phyloP scores from a whole-genome alignment of 2,888 invertebrate species.

The Cantharis nigra region DNA sequence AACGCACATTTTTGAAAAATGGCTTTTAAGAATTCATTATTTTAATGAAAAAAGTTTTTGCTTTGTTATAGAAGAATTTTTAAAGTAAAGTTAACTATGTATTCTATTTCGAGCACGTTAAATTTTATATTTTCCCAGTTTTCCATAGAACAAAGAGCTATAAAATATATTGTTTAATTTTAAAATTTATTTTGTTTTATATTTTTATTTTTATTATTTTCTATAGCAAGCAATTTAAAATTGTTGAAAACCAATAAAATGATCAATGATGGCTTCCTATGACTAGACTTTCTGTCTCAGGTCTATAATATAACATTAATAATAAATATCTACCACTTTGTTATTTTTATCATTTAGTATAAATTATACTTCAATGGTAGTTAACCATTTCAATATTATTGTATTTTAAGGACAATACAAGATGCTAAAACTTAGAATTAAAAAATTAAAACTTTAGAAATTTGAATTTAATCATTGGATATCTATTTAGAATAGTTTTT shows the following conservation, averaged over 20 bases:
- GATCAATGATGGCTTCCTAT: conserved; percentile 30
- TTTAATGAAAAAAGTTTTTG: background rate
- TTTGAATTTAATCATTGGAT: too few species aligned
- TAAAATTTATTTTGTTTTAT: conserved; percentile 27
- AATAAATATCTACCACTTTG: background rate
- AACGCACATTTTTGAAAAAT: background rate
- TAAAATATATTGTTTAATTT: conserved; percentile 8
- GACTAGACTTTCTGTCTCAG: conserved; percentile 19
- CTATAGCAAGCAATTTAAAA: conserved; percentile 26
- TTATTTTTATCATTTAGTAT: background rate
- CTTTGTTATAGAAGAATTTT: background rate
- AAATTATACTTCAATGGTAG: background rate
- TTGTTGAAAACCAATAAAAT: conserved; percentile 31
- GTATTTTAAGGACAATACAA: background rate
- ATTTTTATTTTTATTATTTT: conserved; percentile 29
- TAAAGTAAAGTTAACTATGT: background rate
- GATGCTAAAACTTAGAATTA: background rate
- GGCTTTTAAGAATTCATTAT: background rate
- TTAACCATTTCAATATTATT: background rate
- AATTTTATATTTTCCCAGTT: background rate
- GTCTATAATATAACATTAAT: conserved; percentile 17
- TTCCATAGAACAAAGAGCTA: background rate
- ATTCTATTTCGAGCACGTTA: background rate
- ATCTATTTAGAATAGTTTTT: too few species aligned
- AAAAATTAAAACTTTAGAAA: background rate